These are phyloP conservation scores for Drosophila obscura DNA, from an alignment of 1,140 invertebrate genomes.

Conservation along the genomic window DNA sequence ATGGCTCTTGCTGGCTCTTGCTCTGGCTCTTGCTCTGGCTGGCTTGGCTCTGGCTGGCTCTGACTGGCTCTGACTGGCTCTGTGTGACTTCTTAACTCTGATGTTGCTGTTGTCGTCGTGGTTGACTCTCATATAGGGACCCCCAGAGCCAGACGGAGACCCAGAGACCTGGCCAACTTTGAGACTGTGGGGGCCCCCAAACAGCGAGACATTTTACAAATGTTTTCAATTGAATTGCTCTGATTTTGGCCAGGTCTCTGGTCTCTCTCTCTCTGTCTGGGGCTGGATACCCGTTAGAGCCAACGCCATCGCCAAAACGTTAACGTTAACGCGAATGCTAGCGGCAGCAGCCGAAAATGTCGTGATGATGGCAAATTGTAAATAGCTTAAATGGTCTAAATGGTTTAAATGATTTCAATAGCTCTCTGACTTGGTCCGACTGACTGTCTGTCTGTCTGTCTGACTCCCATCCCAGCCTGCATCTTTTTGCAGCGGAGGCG, in stretches of 20 bases:
- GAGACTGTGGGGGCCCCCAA: no score
- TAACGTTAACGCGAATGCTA: slow-evolving; percentile 34
- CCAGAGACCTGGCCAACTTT: no score
- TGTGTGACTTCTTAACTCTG: slow-evolving; percentile 75
- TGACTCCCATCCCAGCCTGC: no score
- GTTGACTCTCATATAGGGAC: slow-evolving; percentile 48
- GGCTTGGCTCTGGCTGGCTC: slow-evolving; percentile 2
- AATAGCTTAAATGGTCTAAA: slow-evolving; percentile 83
- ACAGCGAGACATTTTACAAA: slow-evolving; percentile 79
- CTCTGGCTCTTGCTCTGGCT: slow-evolving; percentile 17
- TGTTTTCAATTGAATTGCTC: slow-evolving; percentile 83
- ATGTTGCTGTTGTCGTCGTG: slow-evolving; percentile 38
- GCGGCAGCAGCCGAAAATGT: slow-evolving; percentile 75
- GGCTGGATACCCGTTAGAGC: slow-evolving; percentile 45
- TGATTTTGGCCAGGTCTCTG: slow-evolving; percentile 72
- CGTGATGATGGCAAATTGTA: slow-evolving; percentile 84
- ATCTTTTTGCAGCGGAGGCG: slow-evolving; percentile 2
- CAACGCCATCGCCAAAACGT: slow-evolving; percentile 47
- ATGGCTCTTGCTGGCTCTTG: slow-evolving; percentile 53
- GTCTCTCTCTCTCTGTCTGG: slow-evolving; percentile 3
- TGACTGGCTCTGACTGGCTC: slow-evolving; percentile 8
- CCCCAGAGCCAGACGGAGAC: slow-evolving; percentile 27
- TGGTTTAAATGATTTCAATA: slow-evolving; percentile 83
- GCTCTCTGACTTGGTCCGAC: slow-evolving; percentile 53
- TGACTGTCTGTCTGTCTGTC: background rate